Conservation (phyloP, 2,113 vertebrate species). For the Turdus rufiventris region DNA sequence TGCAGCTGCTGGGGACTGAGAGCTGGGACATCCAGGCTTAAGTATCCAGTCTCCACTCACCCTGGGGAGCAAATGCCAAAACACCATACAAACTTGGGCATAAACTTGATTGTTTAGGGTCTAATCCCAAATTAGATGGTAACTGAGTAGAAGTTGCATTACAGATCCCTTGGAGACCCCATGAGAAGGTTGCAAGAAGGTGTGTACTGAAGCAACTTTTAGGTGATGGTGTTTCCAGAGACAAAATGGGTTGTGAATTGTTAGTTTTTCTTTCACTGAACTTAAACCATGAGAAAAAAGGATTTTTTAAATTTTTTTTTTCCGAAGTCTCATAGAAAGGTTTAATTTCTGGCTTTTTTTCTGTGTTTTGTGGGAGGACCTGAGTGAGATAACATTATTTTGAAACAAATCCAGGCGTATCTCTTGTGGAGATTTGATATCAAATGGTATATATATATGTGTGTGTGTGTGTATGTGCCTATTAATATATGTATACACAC, state of each 20-base stretch:
- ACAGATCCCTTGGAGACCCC: rapidly evolving
- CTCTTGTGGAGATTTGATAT: not conserved
- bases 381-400: not conserved
- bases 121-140: not conserved
- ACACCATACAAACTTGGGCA: rapidly evolving
- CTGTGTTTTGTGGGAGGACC: not conserved
- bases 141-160: not conserved
- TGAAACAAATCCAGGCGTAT: not conserved
- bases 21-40: rapidly evolving
- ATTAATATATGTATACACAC: not conserved
- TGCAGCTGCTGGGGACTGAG: rapidly evolving
- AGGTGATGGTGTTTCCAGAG: not conserved
- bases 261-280: not conserved
- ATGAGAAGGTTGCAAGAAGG: rapidly evolving
- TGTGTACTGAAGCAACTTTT: not conserved
- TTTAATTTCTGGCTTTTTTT: not conserved
- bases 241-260: not conserved
- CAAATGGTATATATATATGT: not conserved
- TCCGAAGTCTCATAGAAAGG: not conserved
- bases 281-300: not conserved
- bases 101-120: not conserved
- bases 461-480: not conserved
- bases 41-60: not conserved
- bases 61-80: not conserved
- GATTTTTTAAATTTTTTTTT: not conserved